Conservation (phyloP, 2,113 vertebrate genomes). For the Cephalopholis sonnerati region DNA sequence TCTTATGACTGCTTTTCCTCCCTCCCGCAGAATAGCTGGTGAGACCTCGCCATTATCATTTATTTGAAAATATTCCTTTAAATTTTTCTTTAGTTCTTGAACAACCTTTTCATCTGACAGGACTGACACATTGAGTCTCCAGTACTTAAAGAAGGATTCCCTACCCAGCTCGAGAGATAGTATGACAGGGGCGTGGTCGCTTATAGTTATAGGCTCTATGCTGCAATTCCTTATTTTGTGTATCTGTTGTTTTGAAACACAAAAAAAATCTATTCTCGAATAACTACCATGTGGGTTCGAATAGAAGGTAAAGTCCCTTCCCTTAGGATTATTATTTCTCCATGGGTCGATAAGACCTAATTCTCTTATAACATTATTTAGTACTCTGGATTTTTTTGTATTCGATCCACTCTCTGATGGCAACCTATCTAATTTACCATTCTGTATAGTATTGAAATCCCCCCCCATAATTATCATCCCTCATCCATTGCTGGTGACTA, state of each 20-base stretch:
- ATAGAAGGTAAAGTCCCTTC: slow-evolving; percentile 3
- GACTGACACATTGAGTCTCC: no score
- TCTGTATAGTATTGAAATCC: neutral
- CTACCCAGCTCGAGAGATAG: no score
- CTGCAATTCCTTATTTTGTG: neutral
- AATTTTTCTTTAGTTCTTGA: no score
- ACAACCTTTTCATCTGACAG: no score
- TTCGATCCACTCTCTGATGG: neutral
- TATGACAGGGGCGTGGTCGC: neutral
- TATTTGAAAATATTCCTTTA: no score
- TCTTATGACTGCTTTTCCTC: no score
- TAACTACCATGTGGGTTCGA: slow-evolving; percentile 12
- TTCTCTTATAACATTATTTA: neutral
- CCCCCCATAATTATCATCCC: no score
- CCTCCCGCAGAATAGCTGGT: no score
- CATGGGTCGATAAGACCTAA: slow-evolving; percentile 1
- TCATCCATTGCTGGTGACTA: no score
- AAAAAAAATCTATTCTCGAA: slow-evolving; percentile 9
- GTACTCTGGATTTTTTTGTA: neutral
- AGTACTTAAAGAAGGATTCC: no score
- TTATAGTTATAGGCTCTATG: slow-evolving; percentile 12
- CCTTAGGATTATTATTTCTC: slow-evolving; percentile 14
- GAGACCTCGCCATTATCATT: no score
- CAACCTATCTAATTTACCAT: slow-evolving; percentile 12
- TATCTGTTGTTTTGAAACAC: slow-evolving; percentile 5